These are phyloP conservation scores for Psylliodes chrysocephalus DNA, from an alignment of 2,888 invertebrate species.

Conservation along the genomic window DNA sequence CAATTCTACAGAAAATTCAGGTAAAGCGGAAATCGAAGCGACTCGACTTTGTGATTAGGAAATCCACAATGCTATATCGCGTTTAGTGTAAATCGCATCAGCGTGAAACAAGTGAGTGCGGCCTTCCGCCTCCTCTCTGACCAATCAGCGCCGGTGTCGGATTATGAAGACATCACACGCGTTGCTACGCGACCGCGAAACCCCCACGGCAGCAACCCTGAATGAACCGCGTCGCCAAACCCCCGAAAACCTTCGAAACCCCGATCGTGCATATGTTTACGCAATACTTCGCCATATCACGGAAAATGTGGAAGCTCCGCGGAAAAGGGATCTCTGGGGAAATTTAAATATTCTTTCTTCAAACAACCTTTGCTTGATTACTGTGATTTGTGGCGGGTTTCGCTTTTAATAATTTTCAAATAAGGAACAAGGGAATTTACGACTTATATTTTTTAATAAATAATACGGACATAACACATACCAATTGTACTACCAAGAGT, in stretches of 20 bases:
- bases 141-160: constrained; percentile 63
- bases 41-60: constrained; percentile 38
- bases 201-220: constrained; percentile 51
- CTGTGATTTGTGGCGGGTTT: background rate
- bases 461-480: too few species aligned
- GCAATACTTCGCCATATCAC: constrained; percentile 34
- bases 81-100: constrained; percentile 58
- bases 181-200: constrained; percentile 64
- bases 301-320: constrained; percentile 21
- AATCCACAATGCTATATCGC: constrained; percentile 51
- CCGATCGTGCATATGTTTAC: constrained; percentile 46
- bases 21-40: constrained; percentile 24
- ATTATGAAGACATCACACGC: constrained; percentile 61
- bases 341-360: constrained; percentile 25
- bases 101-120: constrained; percentile 59
- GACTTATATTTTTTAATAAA: too few species aligned
- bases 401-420: background rate
- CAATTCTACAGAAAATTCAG: constrained; percentile 18
- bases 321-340: constrained; percentile 25
- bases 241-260: constrained; percentile 34
- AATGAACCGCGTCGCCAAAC: constrained; percentile 49
- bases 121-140: constrained; percentile 58
- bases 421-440: too few species aligned
- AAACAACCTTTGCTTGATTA: constrained; percentile 18
- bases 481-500: too few species aligned